A percentile compares a stretch with the other conserved stretches of the same genome.
These are phyloP conservation scores for Eupithecia inturbata DNA, from an alignment of 2,888 invertebrate genomes.

Conservation along the genomic window DNA sequence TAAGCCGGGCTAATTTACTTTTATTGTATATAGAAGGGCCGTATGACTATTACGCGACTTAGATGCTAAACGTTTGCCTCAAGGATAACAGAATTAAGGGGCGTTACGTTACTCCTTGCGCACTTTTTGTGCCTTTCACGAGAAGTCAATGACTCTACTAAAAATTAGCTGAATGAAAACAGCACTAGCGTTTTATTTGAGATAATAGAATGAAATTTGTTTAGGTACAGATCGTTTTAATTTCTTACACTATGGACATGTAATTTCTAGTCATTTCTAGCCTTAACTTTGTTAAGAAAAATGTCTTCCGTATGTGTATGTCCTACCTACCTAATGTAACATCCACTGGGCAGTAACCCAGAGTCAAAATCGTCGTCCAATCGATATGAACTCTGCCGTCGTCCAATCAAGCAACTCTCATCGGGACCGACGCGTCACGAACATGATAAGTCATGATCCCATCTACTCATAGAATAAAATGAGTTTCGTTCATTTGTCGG, in stretches of 20 bases:
- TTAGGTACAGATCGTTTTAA: no score
- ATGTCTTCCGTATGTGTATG: no score
- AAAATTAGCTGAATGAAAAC: not conserved
- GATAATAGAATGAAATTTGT: no score
- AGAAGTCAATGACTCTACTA: not conserved
- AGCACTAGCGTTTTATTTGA: not conserved
- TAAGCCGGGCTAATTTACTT: slow-evolving; percentile 62
- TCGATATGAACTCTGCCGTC: slow-evolving; percentile 2
- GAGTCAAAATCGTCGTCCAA: not conserved
- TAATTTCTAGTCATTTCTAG: no score
- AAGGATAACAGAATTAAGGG: not conserved
- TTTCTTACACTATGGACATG: not conserved
- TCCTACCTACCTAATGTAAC: no score
- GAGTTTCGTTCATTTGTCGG: slow-evolving; percentile 67
- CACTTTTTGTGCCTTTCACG: not conserved
- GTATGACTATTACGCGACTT: slow-evolving; percentile 52
- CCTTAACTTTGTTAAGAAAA: no score
- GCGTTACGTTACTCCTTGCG: not conserved
- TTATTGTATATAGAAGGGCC: slow-evolving; percentile 45
- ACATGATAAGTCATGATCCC: slow-evolving; percentile 59
- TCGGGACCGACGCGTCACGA: slow-evolving; percentile 42
- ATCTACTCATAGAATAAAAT: slow-evolving; percentile 66
- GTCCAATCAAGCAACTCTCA: slow-evolving; percentile 32
- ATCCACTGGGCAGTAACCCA: not conserved
- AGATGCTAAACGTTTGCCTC: slow-evolving; percentile 33